Evolutionary conservation across 2,888 invertebrate species (phyloP).

Genomic region (Drosophila nr. medialis): DNA sequence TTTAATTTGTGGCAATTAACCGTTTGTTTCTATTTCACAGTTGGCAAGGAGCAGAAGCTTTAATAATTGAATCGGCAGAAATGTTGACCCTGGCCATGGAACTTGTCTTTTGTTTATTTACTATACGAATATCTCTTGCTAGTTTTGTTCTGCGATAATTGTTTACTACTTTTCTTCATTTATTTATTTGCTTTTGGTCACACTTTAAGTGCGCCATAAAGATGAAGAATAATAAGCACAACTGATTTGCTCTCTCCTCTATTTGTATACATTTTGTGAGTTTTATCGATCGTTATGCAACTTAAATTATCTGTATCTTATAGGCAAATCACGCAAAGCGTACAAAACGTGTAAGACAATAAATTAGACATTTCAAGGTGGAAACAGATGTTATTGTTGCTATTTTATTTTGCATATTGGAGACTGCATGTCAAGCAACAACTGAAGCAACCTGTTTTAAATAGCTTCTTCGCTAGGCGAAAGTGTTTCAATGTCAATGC

Average conservation of each 20-base stretch:
- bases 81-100: slow-evolving; percentile 40
- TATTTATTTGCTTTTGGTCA: slow-evolving; percentile 21
- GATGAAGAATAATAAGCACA: background rate
- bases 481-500: background rate
- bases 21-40: slow-evolving; percentile 35
- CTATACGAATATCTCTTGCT: slow-evolving; percentile 6
- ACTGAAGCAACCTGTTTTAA: background rate
- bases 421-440: background rate
- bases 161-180: background rate
- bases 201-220: slow-evolving; percentile 21
- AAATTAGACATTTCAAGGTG: background rate
- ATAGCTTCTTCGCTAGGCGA: background rate
- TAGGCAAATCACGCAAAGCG: background rate
- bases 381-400: background rate
- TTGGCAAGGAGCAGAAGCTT: slow-evolving; percentile 17
- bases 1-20: slow-evolving; percentile 60
- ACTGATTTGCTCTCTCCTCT: background rate
- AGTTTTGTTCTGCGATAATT: slow-evolving; percentile 6
- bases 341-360: background rate
- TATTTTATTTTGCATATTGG: background rate
- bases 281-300: background rate
- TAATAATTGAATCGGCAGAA: slow-evolving; percentile 22
- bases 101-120: slow-evolving; percentile 38
- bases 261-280: background rate
- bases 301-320: background rate